Evolutionary conservation across 1,140 invertebrate species (phyloP).

Genomic region (Muscidifurax raptorellus): DNA sequence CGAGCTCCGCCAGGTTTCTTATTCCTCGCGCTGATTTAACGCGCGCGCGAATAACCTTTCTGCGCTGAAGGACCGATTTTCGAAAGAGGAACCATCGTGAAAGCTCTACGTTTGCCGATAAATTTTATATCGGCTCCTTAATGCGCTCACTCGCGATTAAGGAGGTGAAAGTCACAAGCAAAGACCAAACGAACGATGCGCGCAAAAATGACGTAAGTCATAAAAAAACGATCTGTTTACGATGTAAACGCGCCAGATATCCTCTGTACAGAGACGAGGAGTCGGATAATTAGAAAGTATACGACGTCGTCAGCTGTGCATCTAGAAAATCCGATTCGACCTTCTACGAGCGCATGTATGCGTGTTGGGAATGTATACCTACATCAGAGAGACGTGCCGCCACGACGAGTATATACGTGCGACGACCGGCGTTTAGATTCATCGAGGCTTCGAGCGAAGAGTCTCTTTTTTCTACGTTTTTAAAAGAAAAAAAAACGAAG

Average conservation of each 20-base stretch:
- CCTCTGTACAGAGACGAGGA: too few relatives aligned
- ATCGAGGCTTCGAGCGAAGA: not conserved
- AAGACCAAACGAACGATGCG: not conserved
- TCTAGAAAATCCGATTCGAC: not conserved
- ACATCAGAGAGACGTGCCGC: not conserved
- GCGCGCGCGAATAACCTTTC: not conserved
- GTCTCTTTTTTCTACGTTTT: not conserved
- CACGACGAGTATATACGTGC: too few relatives aligned
- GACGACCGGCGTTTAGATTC: not conserved
- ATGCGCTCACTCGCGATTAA: slow-evolving; percentile 1
- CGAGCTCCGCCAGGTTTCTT: too few relatives aligned
- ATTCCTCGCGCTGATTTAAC: too few relatives aligned
- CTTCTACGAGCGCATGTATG: not conserved
- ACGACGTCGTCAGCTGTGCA: not conserved
- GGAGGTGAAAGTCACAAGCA: not conserved
- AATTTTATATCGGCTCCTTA: not conserved
- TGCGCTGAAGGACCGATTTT: not conserved
- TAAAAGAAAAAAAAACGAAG: not conserved
- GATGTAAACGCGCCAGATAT: too few relatives aligned
- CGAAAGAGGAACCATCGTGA: too few relatives aligned
- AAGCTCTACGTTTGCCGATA: not conserved
- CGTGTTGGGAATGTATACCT: not conserved
- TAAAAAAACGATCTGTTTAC: not conserved
- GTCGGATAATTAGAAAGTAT: not conserved
- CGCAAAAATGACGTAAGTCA: not conserved